Evolutionary conservation across 2,888 invertebrate genomes (phyloP).

Genomic region (Omphaloscelis lunosa): DNA sequence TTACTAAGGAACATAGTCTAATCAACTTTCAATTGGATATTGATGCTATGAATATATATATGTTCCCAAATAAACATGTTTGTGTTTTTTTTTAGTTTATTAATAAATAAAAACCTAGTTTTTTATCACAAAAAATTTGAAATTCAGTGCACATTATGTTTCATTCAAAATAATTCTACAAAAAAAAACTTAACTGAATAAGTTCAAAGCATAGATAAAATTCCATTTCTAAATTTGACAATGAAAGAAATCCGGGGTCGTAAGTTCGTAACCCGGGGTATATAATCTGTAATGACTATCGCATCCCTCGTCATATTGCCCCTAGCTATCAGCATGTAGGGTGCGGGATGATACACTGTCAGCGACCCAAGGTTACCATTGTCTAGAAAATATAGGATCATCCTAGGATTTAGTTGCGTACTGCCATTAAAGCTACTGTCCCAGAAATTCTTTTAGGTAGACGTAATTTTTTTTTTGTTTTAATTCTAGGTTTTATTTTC

Average conservation of each 20-base stretch:
- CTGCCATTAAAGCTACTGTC: constrained; percentile 43
- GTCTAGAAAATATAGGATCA: constrained; percentile 37
- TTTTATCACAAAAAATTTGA: background rate
- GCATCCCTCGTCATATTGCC: constrained; percentile 65
- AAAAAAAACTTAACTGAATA: background rate
- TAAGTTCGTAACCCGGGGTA: constrained; percentile 66
- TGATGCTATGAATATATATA: background rate
- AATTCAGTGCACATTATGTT: background rate
- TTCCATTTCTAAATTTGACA: constrained; percentile 38
- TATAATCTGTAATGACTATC: constrained; percentile 73
- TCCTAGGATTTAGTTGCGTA: constrained; percentile 47
- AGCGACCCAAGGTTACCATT: constrained; percentile 52
- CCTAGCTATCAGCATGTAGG: constrained; percentile 62
- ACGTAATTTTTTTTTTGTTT: constrained; percentile 33
- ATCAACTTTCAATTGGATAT: background rate
- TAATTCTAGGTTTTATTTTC: constrained; percentile 50
- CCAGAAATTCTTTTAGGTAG: constrained; percentile 46
- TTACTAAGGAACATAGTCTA: background rate
- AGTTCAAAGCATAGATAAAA: constrained; percentile 20
- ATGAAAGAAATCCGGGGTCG: constrained; percentile 58
- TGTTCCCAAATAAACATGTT: background rate
- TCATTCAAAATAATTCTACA: background rate
- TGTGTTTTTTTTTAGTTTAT: too few species aligned
- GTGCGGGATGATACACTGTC: constrained; percentile 64
- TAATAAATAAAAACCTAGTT: background rate